Base-by-base conservation (phyloP, 2,888 invertebrate genomes). In the Amiota communis region DNA sequence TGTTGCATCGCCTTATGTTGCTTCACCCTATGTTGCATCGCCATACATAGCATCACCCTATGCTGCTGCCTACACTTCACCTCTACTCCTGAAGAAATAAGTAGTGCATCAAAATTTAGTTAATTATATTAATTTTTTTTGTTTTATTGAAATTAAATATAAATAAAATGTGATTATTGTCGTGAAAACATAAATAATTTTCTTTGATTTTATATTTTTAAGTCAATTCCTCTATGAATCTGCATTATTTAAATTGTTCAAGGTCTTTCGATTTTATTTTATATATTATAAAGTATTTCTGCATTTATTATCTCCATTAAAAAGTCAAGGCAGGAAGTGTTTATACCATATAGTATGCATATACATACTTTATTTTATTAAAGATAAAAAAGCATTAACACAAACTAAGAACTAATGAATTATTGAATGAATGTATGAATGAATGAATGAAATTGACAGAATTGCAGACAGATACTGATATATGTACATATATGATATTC, bases 11-110 rank as follows among this genome's bases (percentile, higher is more conserved):
- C 73, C 73, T 10, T 73, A 73, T 12, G 65, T 70, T 49, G 91
- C 91, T 11, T 87, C 90, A 20, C 86, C 84, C 36, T 82, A 80
- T 57, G 80, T 81, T 20, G 88, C 89, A 77, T 76, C 80, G 63
- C 78, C 87, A 0, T 83, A 85, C 4, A 85, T 82, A 57, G 81
- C 87, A 12, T 73, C 81, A 3, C 80, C 81, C 20, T 84, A 82
- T 20, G 81, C 73, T 72, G 80, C 78, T 57, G 80, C 78, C 68
- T 78, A 76, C 65, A 56, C 71, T 11, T 68, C 86, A 64, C 81
- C 83, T 9, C 70, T 82, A 71, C 76, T 83, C 72, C 77, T 85
- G 68, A 79, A 76, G 73, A 85, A 85, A 78, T 84, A 83, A 83
- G 79, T 36, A 83, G 79, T 36, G 3, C 36, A 47, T 8, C 10